A percentile compares a stretch with the other conserved stretches of the same genome.
Conservation (phyloP, 1,140 invertebrate species). For the Hypothenemus hampei region DNA sequence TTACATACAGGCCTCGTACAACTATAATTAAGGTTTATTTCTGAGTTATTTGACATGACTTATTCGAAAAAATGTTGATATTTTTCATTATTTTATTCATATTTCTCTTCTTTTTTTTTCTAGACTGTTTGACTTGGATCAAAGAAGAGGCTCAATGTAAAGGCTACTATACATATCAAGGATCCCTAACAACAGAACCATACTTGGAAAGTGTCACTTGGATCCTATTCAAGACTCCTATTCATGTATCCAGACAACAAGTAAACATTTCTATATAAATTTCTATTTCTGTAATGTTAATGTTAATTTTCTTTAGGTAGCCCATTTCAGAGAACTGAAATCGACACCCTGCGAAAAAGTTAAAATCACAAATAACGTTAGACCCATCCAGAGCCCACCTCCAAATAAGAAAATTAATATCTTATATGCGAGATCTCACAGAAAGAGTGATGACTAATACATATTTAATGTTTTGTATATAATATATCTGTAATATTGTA, state of each 20-base stretch:
- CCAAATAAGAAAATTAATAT: constrained; percentile 39
- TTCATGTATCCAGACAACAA: constrained; percentile 65
- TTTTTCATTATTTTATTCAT: no score
- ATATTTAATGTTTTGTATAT: no score
- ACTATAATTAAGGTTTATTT: no score
- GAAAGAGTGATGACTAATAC: constrained; percentile 32
- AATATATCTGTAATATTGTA: no score
- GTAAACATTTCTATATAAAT: no score
- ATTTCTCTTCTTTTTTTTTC: constrained; percentile 20
- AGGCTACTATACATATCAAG: constrained; percentile 59
- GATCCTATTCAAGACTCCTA: constrained; percentile 67
- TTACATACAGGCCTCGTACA: no score
- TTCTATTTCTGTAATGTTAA: no score
- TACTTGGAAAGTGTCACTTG: constrained; percentile 67
- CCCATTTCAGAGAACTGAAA: constrained; percentile 41
- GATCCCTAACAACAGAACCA: constrained; percentile 67
- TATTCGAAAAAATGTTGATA: no score
- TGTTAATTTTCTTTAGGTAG: constrained; percentile 36
- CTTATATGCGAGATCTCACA: constrained; percentile 40
- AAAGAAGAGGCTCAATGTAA: constrained; percentile 43
- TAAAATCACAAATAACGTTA: constrained; percentile 41
- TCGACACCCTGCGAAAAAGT: constrained; percentile 38
- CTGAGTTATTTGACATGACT: no score
- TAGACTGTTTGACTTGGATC: constrained; percentile 50
- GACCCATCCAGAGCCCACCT: constrained; percentile 39